Evolutionary conservation across 2,797 vertebrate species (phyloP), one percentile per base, ranked within the genome.

Genomic region (Periophthalmus magnuspinnatus): DNA sequence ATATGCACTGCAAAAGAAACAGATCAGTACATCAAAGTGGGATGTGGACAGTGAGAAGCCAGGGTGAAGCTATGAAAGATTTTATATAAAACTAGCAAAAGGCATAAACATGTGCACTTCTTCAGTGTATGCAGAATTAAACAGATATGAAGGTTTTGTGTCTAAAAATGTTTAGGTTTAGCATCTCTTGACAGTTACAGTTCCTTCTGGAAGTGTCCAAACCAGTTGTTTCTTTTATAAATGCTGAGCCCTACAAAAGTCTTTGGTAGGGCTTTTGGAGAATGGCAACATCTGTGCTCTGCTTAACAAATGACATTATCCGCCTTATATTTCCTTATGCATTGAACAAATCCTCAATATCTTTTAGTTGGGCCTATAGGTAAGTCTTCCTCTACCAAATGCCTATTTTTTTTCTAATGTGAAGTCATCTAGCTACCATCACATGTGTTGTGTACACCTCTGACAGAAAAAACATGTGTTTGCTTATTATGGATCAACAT

Each of bases 101-200:
- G 77, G 71, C 58, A 28, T 72, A 77, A 82, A 82, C 85, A 88
- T 80, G 71, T 91, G 85, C 69, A 80, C 79, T 80, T 85, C 79
- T 84, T 87, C 88, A 82, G 74, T 36, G 74, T 65, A 65, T 84
- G 83, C 83, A 85, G 21, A 55, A 55, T 84, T 77, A 87, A 84
- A 75, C 38, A 7, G 63, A 84, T 81, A 79, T 60, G 74, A 81
- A 76, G 58, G 48, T 60, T 81, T 76, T 88, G 86, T 79, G 81
- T 86, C 79, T 82, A 78, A 78, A 50, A 36, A 76, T 88, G 82
- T 90, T 88, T 85, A 72, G 76, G 74, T 87, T 90, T 75, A 45
- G 66, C 36, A 56, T 84, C 78, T 87, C 91, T 89, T 91, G 91
- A 92, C 89, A 89, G 89, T 84, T 89, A 81, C 55, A 21, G 82